Evolutionary conservation across 1,140 invertebrate species (phyloP), one percentile per base, ranked within the genome.

Genomic region (Trichomalopsis sarcophagae): DNA sequence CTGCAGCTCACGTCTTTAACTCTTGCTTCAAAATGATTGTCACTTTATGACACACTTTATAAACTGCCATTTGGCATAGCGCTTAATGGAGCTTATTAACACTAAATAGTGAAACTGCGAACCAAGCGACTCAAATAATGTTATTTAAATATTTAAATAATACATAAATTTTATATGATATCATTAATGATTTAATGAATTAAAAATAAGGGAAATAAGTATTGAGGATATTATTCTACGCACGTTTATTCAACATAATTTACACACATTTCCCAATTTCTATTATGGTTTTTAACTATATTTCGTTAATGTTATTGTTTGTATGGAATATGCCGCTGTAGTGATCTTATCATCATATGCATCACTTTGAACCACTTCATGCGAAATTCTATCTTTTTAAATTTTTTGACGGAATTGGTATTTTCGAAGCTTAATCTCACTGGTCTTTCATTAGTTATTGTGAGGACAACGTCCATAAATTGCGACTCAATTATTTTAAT

Each of bases 31-130:
- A 5, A 62, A 62, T 62, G 55, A 62, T 62, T 7, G 17, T 62
- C 55, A n/a, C 55, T n/a, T 62, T 62, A 62, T 62, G 55, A 62
- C 55, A 62, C 55, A 62, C 55, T 62, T 62, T 62, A 62, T n/a
- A 62, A 62, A 62, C 55, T 62, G 55, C 21, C 55, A n/a, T 62
- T 62, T 21, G 55, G 5, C 55, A 62, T 7, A 62, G 17, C 55
- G 17, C 55, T n/a, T n/a, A 62, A 44, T 44, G 9, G 9, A 44
- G 40, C 40, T 44, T 44, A 44, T 44, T 44, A 44, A 44, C 40
- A 44, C 40, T 44, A 10, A 44, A 44, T 9, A 10, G 40, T 10
- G 40, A 44, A 44, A 44, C 40, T 44, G 10, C 11, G 9, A 44
- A 44, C 0, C 33, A 36, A 44, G 40, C 1, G 10, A 44, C 40